Conservation (phyloP, 23 tunicate genomes). For the Halocynthia aurantium region DNA sequence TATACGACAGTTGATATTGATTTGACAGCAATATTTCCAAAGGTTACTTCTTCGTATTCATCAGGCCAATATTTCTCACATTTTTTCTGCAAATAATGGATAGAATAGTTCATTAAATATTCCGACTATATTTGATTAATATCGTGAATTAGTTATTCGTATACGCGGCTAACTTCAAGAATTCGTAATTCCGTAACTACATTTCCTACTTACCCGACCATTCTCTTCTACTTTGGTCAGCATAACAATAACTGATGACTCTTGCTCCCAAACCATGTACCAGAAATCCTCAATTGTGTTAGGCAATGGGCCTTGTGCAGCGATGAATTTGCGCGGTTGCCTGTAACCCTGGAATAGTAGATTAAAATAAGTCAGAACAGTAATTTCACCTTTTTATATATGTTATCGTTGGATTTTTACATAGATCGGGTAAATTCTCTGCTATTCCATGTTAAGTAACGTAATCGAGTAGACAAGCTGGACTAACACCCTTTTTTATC, state of each 20-base stretch:
- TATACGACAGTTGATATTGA: not conserved
- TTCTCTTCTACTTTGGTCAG: constrained; percentile 1
- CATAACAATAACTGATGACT: constrained; percentile 12
- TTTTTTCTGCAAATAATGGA: not conserved
- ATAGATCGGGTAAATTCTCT: too few relatives aligned
- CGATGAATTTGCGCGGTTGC: constrained; percentile 2
- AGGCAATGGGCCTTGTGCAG: constrained; percentile 13
- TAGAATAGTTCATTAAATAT: too few relatives aligned
- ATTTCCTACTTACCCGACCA: not conserved
- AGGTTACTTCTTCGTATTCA: not conserved
- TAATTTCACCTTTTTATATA: too few relatives aligned
- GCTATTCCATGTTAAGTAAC: too few relatives aligned
- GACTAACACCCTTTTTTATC: too few relatives aligned
- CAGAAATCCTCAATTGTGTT: constrained; percentile 5
- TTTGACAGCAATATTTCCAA: not conserved
- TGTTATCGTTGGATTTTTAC: too few relatives aligned
- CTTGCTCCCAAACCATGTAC: constrained; percentile 13
- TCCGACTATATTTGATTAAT: too few relatives aligned
- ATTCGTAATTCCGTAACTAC: too few relatives aligned
- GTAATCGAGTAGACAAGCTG: too few relatives aligned
- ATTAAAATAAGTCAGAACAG: too few relatives aligned
- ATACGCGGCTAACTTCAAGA: too few relatives aligned
- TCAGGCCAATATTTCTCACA: constrained; percentile 8
- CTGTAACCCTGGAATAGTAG: constrained; percentile 1
- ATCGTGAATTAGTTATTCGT: too few relatives aligned